Conservation (phyloP, 2,888 invertebrate species). For the Melieria omissa region DNA sequence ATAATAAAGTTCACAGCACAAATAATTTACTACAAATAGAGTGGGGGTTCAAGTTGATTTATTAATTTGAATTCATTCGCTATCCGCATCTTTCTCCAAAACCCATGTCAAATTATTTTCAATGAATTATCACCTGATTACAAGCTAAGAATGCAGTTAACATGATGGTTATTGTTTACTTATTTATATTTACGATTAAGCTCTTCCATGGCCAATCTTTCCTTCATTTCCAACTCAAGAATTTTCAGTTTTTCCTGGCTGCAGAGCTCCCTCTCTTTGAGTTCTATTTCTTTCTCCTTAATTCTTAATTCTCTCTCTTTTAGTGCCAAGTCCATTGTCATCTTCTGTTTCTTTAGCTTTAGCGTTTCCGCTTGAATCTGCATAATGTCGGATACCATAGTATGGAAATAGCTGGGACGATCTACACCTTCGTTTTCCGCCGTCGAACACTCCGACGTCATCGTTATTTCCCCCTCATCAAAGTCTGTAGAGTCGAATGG, state of each 20-base stretch:
- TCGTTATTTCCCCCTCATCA: too few relatives aligned
- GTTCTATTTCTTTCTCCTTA: background rate
- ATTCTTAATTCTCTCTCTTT: conserved; percentile 17
- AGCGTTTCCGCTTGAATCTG: conserved; percentile 16
- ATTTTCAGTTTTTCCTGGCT: conserved; percentile 23
- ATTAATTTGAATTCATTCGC: too few relatives aligned
- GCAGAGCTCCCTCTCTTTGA: conserved; percentile 14
- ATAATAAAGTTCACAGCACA: too few relatives aligned
- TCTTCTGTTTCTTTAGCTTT: conserved; percentile 17
- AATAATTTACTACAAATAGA: too few relatives aligned
- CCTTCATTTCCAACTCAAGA: conserved; percentile 21
- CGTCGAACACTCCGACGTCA: too few relatives aligned
- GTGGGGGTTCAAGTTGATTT: too few relatives aligned
- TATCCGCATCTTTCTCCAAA: too few relatives aligned
- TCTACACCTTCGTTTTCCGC: too few relatives aligned
- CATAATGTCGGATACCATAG: conserved; percentile 25
- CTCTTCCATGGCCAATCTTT: conserved; percentile 23
- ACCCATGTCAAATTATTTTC: too few relatives aligned
- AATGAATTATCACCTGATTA: too few relatives aligned
- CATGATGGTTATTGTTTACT: background rate
- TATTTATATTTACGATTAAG: conserved; percentile 18
- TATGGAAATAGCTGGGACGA: conserved; percentile 16
- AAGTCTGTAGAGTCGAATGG: too few relatives aligned
- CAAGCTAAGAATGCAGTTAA: too few relatives aligned
- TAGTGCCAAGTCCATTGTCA: background rate